Percentiles rank a stretch among this genome's conserved stretches.
phyloP scores from a whole-genome alignment of 1,140 invertebrate species.

The Druon quercuslanigerum region DNA sequence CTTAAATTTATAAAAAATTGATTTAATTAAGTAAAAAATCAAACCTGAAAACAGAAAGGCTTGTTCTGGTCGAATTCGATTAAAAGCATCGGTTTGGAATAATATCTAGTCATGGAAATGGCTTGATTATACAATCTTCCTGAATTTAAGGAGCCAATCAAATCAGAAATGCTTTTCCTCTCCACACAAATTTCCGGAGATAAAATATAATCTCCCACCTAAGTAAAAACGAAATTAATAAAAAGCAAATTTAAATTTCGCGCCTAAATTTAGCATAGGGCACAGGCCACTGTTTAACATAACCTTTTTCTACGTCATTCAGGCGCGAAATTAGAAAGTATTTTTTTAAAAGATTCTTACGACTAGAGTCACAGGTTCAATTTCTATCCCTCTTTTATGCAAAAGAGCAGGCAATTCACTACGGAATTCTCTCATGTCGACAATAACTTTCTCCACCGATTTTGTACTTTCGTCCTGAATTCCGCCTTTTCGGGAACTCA shows the following conservation, averaged over 20 bases:
- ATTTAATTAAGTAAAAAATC: conserved; percentile 32
- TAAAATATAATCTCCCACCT: conserved; percentile 98
- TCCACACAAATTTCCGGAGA: conserved; percentile 98
- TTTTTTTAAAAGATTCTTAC: conserved; percentile 71
- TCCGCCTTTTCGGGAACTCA: conserved; percentile 82
- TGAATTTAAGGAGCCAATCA: conserved; percentile 96
- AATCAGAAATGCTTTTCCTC: conserved; percentile 97
- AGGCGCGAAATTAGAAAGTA: too few species aligned
- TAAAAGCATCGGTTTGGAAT: conserved; percentile 92
- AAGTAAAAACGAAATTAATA: conserved; percentile 41
- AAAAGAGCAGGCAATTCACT: conserved; percentile 96
- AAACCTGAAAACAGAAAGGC: conserved; percentile 91
- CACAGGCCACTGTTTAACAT: too few species aligned
- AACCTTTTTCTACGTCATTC: too few species aligned
- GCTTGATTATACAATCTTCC: conserved; percentile 97
- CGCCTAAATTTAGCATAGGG: not conserved
- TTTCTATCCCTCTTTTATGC: conserved; percentile 94
- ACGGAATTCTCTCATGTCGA: conserved; percentile 99
- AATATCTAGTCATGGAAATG: conserved; percentile 91
- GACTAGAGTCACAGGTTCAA: conserved; percentile 93
- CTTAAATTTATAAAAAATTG: not conserved
- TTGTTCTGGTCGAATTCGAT: conserved; percentile 98
- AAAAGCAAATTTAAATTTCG: not conserved
- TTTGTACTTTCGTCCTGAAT: conserved; percentile 55
- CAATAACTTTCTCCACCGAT: conserved; percentile 83